Base-by-base conservation (phyloP, 2,113 vertebrate genomes). In the Microcebus tavaratra region DNA sequence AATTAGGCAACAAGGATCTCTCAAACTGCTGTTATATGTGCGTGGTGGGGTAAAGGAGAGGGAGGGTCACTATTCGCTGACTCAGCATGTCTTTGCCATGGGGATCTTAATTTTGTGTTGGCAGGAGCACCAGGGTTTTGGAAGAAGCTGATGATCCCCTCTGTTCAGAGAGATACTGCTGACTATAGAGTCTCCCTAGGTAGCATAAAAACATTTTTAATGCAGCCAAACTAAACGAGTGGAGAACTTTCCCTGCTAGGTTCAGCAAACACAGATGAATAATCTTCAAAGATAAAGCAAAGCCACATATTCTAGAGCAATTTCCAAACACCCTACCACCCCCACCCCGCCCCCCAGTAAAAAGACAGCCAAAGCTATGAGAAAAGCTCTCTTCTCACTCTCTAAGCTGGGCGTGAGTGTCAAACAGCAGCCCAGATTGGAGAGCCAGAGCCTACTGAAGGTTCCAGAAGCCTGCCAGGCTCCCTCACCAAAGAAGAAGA, bases 261-360 rank as follows among this genome's bases (percentile, higher is more conserved):
- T 75, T 94, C 63, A 96, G 61, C 50, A 94, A 88, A 96, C 75
- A 94, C 27, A 91, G 29, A 88, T 92, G 39, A 96, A 88, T 73
- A 90, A 90, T 95, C 70, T 45, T 96, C 65, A 96, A 91, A 94
- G 67, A 82, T 55, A 93, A 97, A 90, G 57, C 79, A 97, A 97
- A 97, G 53, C 31, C 57, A 88, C 0, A 9, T 88, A 95, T 92
- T 95, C 25, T 72, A 93, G 55, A 81, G 20, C 45, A 89, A 95
- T 93, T 94, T 18, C 75, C 68, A 94, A 97, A 89, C 14, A 80
- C n/a, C 21, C 39, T 91, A 61, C 48, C 39, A 18, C 34, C 36
- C 25, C 61, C 23, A 65, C 39, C 6, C 11, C 13, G 23, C 15
- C 11, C 68, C 70, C n/a, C 70, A 81, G 45, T 36, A 81, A 81